A percentile compares a stretch with the other conserved stretches of the same genome.
Conservation (phyloP, 2,888 invertebrate species). For the Agrochola lychnidis region DNA sequence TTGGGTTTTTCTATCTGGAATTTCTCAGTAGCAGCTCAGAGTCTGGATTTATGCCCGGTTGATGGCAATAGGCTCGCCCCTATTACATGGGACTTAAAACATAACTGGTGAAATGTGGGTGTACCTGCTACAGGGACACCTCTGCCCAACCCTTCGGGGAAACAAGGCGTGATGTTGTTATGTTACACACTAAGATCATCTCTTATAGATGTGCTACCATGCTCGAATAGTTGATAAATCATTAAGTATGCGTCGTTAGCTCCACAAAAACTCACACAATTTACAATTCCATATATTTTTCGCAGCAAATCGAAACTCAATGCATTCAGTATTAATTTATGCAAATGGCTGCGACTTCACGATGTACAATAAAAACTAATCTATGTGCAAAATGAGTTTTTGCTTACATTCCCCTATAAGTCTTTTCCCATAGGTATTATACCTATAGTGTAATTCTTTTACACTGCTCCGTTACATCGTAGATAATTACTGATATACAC, state of each 20-base stretch:
- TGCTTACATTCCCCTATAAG: neutral
- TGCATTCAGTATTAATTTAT: constrained; percentile 43
- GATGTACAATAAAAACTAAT: constrained; percentile 33
- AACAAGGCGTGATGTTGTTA: too few relatives aligned
- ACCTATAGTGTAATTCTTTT: constrained; percentile 16
- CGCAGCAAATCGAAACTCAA: constrained; percentile 3
- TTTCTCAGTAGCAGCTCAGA: too few relatives aligned
- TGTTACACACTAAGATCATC: neutral
- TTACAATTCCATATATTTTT: neutral
- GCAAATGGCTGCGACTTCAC: constrained; percentile 33
- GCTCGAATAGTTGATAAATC: neutral
- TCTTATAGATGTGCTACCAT: too few relatives aligned
- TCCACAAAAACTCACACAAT: neutral
- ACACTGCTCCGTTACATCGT: constrained; percentile 2
- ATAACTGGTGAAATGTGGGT: too few relatives aligned
- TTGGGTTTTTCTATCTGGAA: too few relatives aligned
- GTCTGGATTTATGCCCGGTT: too few relatives aligned
- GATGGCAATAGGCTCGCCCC: too few relatives aligned
- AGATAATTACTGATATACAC: constrained; percentile 44
- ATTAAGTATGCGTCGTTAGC: neutral
- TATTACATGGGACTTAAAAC: too few relatives aligned
- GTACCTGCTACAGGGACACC: too few relatives aligned
- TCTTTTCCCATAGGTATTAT: constrained; percentile 7
- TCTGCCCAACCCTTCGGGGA: too few relatives aligned
- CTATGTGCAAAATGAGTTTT: constrained; percentile 16